These are phyloP conservation scores for Neoniphon sammara DNA, from an alignment of 2,797 vertebrate species.

Conservation along the genomic window DNA sequence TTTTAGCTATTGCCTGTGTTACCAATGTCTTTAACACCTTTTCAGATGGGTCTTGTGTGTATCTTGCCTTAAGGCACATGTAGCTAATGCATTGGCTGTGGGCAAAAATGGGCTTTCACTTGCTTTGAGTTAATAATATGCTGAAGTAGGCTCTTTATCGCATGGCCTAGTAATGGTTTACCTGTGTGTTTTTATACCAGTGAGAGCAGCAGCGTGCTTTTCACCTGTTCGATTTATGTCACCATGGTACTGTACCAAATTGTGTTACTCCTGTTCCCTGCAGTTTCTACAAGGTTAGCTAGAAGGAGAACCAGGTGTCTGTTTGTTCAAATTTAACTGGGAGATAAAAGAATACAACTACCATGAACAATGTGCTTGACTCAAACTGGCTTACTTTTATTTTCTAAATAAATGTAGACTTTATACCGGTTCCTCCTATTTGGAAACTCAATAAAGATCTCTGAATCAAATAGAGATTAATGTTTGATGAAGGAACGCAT, in stretches of 20 bases:
- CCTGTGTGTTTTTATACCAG: slow-evolving; percentile 10
- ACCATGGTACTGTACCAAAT: not conserved
- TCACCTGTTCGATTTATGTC: not conserved
- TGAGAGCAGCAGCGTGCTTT: not conserved
- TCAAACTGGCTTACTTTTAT: not conserved
- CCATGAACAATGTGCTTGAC: not conserved
- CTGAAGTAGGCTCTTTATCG: slow-evolving; percentile 28
- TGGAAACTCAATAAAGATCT: not conserved
- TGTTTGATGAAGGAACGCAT: not conserved
- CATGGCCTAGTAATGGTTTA: slow-evolving; percentile 26
- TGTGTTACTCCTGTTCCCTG: not conserved
- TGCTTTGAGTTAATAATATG: slow-evolving; percentile 23
- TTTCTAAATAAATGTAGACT: not conserved
- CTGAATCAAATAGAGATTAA: slow-evolving; percentile 2
- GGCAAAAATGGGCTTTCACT: slow-evolving; percentile 16
- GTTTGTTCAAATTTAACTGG: not conserved
- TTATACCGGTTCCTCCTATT: not conserved
- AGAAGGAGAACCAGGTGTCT: not conserved
- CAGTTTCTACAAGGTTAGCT: not conserved
- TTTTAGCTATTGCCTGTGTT: slow-evolving; percentile 50
- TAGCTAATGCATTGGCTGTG: slow-evolving; percentile 23
- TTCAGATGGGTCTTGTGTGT: slow-evolving; percentile 40
- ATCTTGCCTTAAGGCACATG: slow-evolving; percentile 49
- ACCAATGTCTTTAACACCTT: slow-evolving; percentile 27
- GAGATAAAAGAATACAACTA: not conserved